Evolutionary conservation across 1,140 invertebrate species (phyloP).

Genomic region (Ooceraea biroi): DNA sequence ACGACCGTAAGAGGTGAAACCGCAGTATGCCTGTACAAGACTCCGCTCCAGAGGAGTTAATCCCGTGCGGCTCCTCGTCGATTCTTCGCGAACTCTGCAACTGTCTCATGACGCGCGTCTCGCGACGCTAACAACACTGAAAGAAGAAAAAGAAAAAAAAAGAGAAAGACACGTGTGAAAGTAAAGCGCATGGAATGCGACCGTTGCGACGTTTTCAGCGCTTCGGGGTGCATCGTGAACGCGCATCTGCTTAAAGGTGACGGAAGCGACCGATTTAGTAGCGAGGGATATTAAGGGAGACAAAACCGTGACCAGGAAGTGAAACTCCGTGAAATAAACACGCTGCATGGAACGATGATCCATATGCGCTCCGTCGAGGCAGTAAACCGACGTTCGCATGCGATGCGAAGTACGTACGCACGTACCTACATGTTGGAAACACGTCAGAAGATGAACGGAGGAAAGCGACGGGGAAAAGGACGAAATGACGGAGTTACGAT

Average conservation of each 20-base stretch:
- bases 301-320: constrained; percentile 37
- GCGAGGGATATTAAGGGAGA: neutral
- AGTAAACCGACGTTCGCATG: neutral
- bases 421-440: neutral
- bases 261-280: constrained; percentile 28
- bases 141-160: too few relatives aligned
- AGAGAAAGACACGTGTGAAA: constrained; percentile 39
- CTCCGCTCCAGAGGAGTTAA: neutral
- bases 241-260: constrained; percentile 41
- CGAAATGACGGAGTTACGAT: constrained; percentile 16
- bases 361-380: neutral
- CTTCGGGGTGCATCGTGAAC: constrained; percentile 11
- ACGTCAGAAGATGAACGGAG: neutral
- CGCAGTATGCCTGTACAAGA: neutral
- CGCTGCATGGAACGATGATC: neutral
- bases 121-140: neutral
- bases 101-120: constrained; percentile 2
- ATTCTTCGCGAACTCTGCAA: neutral
- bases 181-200: constrained; percentile 19
- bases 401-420: constrained; percentile 17
- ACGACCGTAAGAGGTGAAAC: constrained; percentile 63
- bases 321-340: constrained; percentile 36
- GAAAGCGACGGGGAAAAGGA: neutral
- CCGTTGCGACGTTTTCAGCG: neutral
- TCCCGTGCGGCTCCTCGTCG: constrained; percentile 4